Evolutionary conservation across 2,113 vertebrate species (phyloP).

Genomic region (Poeciliopsis retropinna): DNA sequence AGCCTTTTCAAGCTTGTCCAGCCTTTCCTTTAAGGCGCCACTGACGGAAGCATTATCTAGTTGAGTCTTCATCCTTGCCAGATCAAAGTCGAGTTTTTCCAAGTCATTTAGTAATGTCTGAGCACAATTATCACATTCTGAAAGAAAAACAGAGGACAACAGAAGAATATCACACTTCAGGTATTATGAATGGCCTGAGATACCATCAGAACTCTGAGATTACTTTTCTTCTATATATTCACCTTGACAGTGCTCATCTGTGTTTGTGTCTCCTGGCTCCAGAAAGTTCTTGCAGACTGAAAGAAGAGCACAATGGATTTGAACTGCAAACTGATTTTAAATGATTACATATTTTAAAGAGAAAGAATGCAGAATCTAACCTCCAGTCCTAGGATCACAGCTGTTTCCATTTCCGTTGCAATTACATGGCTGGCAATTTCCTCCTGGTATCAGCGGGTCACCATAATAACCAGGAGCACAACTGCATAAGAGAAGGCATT

Average conservation of each 20-base stretch:
- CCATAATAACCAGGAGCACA: constrained; percentile 94
- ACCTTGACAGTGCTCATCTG: constrained; percentile 86
- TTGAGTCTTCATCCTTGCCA: constrained; percentile 82
- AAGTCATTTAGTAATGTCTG: constrained; percentile 86
- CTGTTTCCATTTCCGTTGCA: constrained; percentile 86
- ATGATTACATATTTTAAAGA: neutral
- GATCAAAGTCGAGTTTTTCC: constrained; percentile 80
- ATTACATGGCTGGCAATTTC: constrained; percentile 87
- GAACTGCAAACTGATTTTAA: neutral
- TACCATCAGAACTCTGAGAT: neutral
- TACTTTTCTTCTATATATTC: constrained; percentile 41
- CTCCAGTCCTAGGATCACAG: constrained; percentile 90
- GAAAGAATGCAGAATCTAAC: constrained; percentile 66
- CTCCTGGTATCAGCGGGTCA: constrained; percentile 83
- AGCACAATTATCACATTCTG: constrained; percentile 94
- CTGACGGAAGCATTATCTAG: constrained; percentile 80
- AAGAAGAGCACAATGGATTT: neutral
- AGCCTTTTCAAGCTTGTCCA: constrained; percentile 83
- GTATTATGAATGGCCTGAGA: neutral
- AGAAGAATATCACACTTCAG: neutral
- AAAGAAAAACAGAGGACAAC: constrained; percentile 31
- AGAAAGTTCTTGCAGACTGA: constrained; percentile 84
- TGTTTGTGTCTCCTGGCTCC: constrained; percentile 87
- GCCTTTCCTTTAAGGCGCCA: constrained; percentile 73
- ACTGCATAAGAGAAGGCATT: constrained; percentile 68